A percentile compares a stretch with the other conserved stretches of the same genome.
Conservation (phyloP, 37 sponge, comb jelly and placozoan genomes). For the Hormiphora californensis region DNA sequence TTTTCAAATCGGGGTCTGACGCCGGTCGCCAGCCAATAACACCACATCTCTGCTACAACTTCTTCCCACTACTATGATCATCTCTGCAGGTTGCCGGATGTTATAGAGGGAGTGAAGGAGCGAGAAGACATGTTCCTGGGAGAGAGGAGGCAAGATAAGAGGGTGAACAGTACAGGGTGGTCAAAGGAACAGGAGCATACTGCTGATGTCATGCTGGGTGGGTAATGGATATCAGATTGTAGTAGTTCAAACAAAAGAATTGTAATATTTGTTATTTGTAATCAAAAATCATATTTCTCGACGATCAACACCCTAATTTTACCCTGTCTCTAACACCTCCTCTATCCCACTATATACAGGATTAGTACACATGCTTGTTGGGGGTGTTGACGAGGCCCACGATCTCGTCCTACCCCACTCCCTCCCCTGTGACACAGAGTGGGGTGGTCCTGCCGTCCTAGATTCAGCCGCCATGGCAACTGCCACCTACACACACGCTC, state of each 20-base stretch:
- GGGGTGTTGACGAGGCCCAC: constrained; percentile 44
- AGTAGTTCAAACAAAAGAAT: no score
- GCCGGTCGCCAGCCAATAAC: no score
- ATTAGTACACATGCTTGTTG: constrained; percentile 9
- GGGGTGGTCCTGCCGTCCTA: constrained; percentile 36
- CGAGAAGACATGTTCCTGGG: constrained; percentile 12
- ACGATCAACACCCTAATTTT: no score
- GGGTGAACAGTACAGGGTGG: constrained; percentile 14
- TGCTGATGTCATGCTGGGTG: constrained; percentile 52
- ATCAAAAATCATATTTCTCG: no score
- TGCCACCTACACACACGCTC: constrained; percentile 4
- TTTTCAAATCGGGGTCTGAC: no score
- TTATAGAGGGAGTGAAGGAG: constrained; percentile 9
- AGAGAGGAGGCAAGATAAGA: not conserved
- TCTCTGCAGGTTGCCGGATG: constrained; percentile 26
- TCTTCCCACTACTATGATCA: no score
- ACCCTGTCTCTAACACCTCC: no score
- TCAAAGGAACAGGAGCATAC: constrained; percentile 38
- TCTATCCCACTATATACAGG: no score
- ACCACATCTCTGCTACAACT: no score
- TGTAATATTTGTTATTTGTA: no score
- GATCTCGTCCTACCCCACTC: constrained; percentile 47
- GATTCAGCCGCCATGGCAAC: not conserved
- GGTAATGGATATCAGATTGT: no score
- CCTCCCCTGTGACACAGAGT: not conserved